phyloP scores from a whole-genome alignment of 2,113 vertebrate species.

The Oreocharis arfaki region DNA sequence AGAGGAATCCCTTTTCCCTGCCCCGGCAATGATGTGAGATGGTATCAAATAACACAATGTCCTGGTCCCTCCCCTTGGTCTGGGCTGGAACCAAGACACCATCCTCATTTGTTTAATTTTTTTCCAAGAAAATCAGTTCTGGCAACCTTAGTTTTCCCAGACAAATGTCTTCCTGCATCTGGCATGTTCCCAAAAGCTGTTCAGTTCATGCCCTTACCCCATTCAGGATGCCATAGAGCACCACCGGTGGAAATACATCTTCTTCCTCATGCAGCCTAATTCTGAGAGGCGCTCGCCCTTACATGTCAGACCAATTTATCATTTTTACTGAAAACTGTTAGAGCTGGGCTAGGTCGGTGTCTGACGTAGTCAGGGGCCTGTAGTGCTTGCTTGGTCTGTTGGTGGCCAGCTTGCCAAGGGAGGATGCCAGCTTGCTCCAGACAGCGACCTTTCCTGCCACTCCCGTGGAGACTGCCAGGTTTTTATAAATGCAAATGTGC shows the following conservation, averaged over 20 bases:
- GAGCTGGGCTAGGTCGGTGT: background rate
- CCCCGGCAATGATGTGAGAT: background rate
- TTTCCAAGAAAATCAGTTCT: background rate
- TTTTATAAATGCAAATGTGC: background rate
- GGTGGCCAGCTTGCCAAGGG: background rate
- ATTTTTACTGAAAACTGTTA: background rate
- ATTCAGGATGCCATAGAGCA: background rate
- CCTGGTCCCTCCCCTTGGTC: background rate
- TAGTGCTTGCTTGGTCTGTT: fast-evolving
- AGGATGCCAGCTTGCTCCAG: background rate
- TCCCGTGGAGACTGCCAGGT: background rate
- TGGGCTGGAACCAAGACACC: background rate
- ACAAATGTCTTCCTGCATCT: background rate
- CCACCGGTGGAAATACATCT: background rate
- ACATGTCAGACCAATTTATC: background rate
- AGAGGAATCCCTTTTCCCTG: background rate
- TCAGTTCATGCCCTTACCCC: background rate
- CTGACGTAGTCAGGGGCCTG: background rate
- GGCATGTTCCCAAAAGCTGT: background rate
- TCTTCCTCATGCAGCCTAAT: background rate
- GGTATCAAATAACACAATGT: background rate
- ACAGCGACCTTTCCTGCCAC: background rate
- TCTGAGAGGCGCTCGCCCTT: background rate
- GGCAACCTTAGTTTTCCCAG: background rate
- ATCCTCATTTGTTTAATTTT: background rate